Conservation (phyloP, 2,888 invertebrate species). For the Pterostichus niger region DNA sequence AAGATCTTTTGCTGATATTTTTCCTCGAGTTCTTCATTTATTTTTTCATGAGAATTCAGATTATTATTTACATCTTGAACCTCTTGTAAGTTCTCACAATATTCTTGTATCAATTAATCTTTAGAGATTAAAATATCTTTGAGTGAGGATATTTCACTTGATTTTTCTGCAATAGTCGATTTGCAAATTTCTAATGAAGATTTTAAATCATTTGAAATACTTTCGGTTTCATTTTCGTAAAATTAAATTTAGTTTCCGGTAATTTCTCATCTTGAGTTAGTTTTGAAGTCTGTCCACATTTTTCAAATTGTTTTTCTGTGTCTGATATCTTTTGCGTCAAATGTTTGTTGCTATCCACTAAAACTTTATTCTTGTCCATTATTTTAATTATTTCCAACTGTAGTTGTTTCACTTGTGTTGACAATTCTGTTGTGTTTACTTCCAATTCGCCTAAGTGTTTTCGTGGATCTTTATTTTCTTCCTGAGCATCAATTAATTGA, state of each 20-base stretch:
- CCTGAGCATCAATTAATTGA: conserved; percentile 74
- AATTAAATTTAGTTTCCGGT: conserved; percentile 28
- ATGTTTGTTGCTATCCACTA: not conserved
- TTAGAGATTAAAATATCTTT: not conserved
- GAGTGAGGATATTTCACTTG: conserved; percentile 1
- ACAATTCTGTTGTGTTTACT: conserved; percentile 31
- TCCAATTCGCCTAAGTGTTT: conserved; percentile 40
- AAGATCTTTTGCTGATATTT: not conserved
- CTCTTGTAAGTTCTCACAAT: too few relatives aligned
- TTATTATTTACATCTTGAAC: too few relatives aligned
- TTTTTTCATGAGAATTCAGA: not conserved
- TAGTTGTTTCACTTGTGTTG: conserved; percentile 12
- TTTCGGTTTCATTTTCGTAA: conserved; percentile 8
- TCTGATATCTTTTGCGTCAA: conserved; percentile 21
- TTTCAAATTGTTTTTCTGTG: not conserved
- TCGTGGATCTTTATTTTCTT: conserved; percentile 71
- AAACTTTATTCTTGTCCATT: conserved; percentile 13
- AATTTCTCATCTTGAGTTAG: not conserved
- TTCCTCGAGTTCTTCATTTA: conserved; percentile 51
- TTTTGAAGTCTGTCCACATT: not conserved
- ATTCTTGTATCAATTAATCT: not conserved
- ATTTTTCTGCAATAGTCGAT: conserved; percentile 16
- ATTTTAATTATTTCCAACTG: conserved; percentile 24
- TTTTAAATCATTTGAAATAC: not conserved
- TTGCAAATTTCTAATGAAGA: not conserved